These are phyloP conservation scores for Metopia argyrocephala DNA, from an alignment of 2,888 invertebrate species.

Conservation along the genomic window DNA sequence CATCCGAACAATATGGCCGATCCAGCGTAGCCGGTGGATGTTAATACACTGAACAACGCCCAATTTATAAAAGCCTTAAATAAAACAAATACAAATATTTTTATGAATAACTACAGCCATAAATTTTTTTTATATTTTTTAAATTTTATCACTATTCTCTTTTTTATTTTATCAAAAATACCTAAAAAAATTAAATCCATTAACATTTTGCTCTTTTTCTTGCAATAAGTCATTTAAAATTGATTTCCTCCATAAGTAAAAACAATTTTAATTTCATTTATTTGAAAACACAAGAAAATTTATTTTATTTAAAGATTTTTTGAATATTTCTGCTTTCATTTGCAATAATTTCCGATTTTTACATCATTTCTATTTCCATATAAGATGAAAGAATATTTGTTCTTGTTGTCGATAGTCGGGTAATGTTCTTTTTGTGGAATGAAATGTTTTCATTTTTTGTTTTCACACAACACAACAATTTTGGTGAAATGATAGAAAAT, in stretches of 20 bases:
- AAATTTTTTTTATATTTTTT: no score
- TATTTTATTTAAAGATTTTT: conserved; percentile 3
- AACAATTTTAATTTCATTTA: no score
- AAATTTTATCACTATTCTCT: no score
- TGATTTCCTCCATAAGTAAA: conserved; percentile 44
- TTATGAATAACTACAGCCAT: no score
- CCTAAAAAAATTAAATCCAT: no score
- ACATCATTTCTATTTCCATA: conserved; percentile 40
- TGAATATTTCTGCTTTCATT: conserved; percentile 15
- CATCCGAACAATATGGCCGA: no score
- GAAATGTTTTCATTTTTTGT: conserved; percentile 6
- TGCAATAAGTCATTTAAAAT: conserved; percentile 46
- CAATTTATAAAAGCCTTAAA: no score
- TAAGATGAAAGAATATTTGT: conserved; percentile 35
- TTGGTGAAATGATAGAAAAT: not conserved
- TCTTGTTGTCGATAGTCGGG: not conserved
- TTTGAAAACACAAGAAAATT: not conserved
- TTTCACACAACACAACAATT: conserved; percentile 12
- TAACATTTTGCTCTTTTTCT: no score
- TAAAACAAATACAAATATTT: no score
- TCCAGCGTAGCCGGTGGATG: no score
- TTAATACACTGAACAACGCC: no score
- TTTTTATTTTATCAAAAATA: no score
- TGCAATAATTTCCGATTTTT: conserved; percentile 59
- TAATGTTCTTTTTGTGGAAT: conserved; percentile 13